Evolutionary conservation across 1,140 invertebrate genomes (phyloP).

Genomic region (Euschistus heros): DNA sequence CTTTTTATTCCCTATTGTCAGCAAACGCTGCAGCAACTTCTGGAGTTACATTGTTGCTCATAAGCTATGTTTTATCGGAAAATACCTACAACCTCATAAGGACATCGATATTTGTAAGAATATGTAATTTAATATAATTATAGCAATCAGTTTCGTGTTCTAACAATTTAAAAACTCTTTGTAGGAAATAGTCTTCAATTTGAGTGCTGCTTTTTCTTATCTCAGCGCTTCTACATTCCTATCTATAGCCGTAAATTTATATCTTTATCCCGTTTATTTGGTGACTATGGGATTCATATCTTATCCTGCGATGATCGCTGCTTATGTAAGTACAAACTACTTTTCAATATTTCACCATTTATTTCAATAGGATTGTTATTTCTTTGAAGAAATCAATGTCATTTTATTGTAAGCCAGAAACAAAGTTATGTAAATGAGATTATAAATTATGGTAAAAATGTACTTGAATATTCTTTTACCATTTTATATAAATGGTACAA

Average conservation of each 20-base stretch:
- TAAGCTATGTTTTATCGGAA: slow-evolving; percentile 63
- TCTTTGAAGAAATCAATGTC: background rate
- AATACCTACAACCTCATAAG: slow-evolving; percentile 59
- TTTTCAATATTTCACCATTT: background rate
- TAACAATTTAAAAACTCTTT: background rate
- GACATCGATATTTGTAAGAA: slow-evolving; percentile 67
- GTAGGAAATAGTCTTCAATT: slow-evolving; percentile 68
- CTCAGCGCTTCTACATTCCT: slow-evolving; percentile 62
- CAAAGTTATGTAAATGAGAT: too few species aligned
- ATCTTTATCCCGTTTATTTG: slow-evolving; percentile 51
- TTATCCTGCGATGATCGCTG: slow-evolving; percentile 71
- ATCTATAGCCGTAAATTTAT: slow-evolving; percentile 60
- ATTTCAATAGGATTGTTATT: background rate
- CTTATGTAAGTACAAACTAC: slow-evolving; percentile 58
- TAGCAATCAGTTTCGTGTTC: background rate
- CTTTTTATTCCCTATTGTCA: slow-evolving; percentile 63
- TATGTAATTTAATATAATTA: background rate
- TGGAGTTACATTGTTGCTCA: slow-evolving; percentile 54
- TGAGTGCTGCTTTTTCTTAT: slow-evolving; percentile 59
- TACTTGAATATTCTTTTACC: background rate
- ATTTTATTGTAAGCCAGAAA: background rate
- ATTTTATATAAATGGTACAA: too few species aligned
- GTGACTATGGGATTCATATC: slow-evolving; percentile 46
- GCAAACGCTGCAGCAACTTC: slow-evolving; percentile 62
- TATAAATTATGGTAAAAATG: background rate